Conservation (phyloP, 1,140 invertebrate species). For the Metaphire vulgaris region DNA sequence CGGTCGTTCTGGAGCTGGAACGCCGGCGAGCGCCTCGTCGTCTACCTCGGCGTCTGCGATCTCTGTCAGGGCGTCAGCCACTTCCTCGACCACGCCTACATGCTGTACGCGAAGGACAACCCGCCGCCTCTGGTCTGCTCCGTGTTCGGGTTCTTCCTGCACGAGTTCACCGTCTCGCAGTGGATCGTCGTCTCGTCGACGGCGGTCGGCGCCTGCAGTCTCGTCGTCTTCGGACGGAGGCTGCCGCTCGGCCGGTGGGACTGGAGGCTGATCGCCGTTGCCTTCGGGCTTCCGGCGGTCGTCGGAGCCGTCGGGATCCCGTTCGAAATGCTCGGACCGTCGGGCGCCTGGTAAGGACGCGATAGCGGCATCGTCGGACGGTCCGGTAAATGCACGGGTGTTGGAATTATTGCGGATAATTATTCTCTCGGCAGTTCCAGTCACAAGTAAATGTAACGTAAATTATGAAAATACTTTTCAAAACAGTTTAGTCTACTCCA, state of each 20-base stretch:
- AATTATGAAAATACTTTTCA: too few relatives aligned
- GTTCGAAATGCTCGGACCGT: neutral
- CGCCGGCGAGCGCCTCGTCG: neutral
- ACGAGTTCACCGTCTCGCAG: neutral
- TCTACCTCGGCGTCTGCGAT: neutral
- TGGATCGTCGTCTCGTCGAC: neutral
- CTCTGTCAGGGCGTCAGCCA: neutral
- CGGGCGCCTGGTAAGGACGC: neutral
- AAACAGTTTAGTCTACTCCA: too few relatives aligned
- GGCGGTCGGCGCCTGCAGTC: neutral
- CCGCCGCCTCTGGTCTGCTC: neutral
- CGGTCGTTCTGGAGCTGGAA: neutral
- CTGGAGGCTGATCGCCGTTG: neutral
- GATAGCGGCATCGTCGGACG: too few relatives aligned
- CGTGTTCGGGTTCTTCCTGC: neutral
- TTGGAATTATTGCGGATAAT: too few relatives aligned
- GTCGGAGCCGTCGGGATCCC: neutral
- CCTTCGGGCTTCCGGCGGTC: neutral
- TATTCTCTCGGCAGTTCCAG: too few relatives aligned
- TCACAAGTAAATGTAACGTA: too few relatives aligned
- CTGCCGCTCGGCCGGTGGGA: neutral
- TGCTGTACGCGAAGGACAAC: neutral
- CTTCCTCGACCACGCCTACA: constrained; percentile 1
- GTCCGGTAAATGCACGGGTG: too few relatives aligned
- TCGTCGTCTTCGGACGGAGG: neutral